These are phyloP conservation scores for Lanius collurio DNA, from an alignment of 2,113 vertebrate genomes.

Conservation along the genomic window DNA sequence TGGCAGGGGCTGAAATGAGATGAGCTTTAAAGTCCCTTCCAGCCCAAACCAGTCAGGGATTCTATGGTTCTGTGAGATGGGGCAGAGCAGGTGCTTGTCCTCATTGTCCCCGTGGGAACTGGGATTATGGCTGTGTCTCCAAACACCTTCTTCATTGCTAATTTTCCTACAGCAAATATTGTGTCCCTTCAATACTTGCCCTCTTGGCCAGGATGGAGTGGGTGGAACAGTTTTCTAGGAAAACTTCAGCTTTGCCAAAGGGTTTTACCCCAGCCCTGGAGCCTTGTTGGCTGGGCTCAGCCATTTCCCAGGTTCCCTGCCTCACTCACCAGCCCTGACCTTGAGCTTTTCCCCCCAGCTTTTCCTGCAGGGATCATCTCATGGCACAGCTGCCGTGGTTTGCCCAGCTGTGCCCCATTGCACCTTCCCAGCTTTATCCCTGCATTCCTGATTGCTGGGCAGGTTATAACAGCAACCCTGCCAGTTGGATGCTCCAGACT, in stretches of 20 bases:
- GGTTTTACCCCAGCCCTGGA: background rate
- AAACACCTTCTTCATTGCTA: background rate
- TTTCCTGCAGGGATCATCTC: background rate
- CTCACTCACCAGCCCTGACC: background rate
- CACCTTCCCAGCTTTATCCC: background rate
- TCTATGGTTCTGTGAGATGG: background rate
- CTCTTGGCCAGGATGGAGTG: background rate
- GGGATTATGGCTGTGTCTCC: background rate
- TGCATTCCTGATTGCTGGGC: background rate
- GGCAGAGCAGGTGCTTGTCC: background rate
- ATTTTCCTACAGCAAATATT: background rate
- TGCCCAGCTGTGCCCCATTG: background rate
- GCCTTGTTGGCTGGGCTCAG: rapidly evolving
- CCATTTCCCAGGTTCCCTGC: background rate
- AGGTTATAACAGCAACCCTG: background rate
- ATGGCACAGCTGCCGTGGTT: background rate
- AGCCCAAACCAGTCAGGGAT: background rate
- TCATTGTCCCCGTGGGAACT: rapidly evolving
- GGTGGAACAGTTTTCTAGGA: background rate
- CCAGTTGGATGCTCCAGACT: rapidly evolving
- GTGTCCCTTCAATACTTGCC: rapidly evolving
- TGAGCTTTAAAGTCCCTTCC: background rate
- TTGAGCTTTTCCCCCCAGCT: background rate
- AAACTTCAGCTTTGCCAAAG: background rate
- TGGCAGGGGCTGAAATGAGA: background rate